phyloP scores from a whole-genome alignment of 1,140 invertebrate species.

The Drosophila ercepeae region DNA sequence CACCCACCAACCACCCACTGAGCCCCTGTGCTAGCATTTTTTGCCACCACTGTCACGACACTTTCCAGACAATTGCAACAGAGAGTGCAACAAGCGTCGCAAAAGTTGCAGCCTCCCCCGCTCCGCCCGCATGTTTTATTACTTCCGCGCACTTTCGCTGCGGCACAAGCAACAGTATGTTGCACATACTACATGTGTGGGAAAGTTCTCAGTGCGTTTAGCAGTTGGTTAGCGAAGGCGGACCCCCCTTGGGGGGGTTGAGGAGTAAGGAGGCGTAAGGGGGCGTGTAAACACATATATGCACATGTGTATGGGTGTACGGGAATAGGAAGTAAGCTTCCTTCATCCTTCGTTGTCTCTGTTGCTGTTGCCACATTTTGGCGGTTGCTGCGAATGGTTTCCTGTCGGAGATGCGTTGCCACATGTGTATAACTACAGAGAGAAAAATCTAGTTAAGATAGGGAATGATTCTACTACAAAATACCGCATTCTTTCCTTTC shows the following conservation, averaged over 20 bases:
- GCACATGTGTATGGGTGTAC: conserved; percentile 2
- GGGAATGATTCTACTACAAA: too few relatives aligned
- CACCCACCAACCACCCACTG: conserved; percentile 15
- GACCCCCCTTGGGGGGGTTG: not conserved
- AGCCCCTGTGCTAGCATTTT: conserved; percentile 8
- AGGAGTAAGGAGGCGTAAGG: not conserved
- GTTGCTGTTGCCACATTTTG: conserved; percentile 74
- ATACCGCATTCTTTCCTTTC: too few relatives aligned
- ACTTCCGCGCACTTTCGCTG: conserved; percentile 79
- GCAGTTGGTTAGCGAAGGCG: conserved; percentile 45
- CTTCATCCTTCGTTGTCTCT: conserved; percentile 59
- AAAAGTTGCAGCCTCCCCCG: conserved; percentile 38
- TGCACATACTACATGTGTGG: conserved; percentile 43
- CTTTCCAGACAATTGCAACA: conserved; percentile 71
- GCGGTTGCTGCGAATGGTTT: conserved; percentile 75
- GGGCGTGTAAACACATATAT: not conserved
- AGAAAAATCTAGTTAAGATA: not conserved
- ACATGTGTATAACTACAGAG: conserved; percentile 32
- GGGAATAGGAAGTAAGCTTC: conserved; percentile 54
- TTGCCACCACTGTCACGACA: conserved; percentile 46
- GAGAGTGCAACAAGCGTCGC: conserved; percentile 65
- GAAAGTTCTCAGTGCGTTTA: conserved; percentile 75
- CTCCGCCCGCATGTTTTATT: conserved; percentile 67
- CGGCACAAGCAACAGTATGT: conserved; percentile 52
- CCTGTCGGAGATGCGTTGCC: conserved; percentile 76